These are phyloP conservation scores for Lates japonicus DNA, from an alignment of 2,797 vertebrate species.

Conservation along the genomic window DNA sequence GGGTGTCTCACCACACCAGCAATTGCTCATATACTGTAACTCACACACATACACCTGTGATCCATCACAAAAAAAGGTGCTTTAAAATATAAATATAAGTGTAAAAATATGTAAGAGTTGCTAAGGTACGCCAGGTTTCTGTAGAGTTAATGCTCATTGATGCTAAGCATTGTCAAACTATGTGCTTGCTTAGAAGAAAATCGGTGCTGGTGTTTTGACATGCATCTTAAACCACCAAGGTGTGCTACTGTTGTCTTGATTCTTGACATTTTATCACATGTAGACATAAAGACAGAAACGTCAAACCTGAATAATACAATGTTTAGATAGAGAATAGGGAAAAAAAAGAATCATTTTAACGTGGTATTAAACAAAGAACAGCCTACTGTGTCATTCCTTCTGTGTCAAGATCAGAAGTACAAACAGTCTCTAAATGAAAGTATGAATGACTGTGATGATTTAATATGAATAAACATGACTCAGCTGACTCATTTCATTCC, in stretches of 20 bases:
- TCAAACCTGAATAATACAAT: neutral
- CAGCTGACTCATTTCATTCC: constrained; percentile 31
- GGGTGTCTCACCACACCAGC: constrained; percentile 43
- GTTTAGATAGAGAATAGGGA: constrained; percentile 16
- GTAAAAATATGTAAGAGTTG: neutral
- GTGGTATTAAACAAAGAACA: neutral
- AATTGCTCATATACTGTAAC: constrained; percentile 2
- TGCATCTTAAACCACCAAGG: neutral
- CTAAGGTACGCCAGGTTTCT: neutral
- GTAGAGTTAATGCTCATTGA: neutral
- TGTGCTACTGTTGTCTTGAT: neutral
- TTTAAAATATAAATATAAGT: neutral
- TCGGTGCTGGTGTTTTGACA: neutral
- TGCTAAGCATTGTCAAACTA: neutral
- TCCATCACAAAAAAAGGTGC: neutral
- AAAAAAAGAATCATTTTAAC: neutral
- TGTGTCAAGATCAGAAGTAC: constrained; percentile 13
- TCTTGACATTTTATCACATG: neutral
- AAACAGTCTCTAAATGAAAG: constrained; percentile 23
- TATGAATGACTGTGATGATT: constrained; percentile 9
- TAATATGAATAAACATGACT: constrained; percentile 38
- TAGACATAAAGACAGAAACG: neutral
- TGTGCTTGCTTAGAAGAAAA: neutral
- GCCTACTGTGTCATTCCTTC: neutral
- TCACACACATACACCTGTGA: neutral